phyloP scores from a whole-genome alignment of 2,113 vertebrate species.

The Pomatostomus ruficeps region DNA sequence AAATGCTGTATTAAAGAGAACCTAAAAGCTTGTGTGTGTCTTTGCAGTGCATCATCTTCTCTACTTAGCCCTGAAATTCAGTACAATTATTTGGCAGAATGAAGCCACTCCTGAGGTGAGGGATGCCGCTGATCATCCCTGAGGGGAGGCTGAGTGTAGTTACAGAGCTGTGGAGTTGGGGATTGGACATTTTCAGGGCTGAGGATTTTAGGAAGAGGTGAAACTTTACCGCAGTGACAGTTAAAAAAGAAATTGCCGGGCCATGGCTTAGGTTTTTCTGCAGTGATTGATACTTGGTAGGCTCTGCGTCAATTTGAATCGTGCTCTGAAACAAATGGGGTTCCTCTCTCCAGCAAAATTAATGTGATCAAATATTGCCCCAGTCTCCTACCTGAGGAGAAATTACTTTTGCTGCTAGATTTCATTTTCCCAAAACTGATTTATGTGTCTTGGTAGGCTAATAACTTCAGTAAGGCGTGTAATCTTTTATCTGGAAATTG shows the following conservation, averaged over 20 bases:
- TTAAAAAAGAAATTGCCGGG: neutral
- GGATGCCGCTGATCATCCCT: rapidly evolving
- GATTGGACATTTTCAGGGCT: neutral
- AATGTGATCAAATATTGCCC: neutral
- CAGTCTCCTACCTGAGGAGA: neutral
- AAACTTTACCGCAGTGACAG: neutral
- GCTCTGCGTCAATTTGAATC: neutral
- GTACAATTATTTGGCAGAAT: neutral
- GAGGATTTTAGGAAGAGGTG: neutral
- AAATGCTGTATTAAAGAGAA: neutral
- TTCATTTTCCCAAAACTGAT: slow-evolving; percentile 27
- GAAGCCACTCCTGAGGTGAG: neutral
- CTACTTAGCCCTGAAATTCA: neutral
- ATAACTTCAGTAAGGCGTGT: neutral
- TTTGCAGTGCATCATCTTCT: neutral
- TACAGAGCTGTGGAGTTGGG: neutral
- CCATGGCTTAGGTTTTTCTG: neutral
- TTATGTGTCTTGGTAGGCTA: neutral
- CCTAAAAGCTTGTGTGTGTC: neutral
- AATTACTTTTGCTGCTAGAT: slow-evolving; percentile 22
- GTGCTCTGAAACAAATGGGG: neutral
- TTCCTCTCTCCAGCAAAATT: neutral
- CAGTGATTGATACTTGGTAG: neutral
- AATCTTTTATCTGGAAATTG: neutral
- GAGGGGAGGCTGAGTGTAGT: neutral